Evolutionary conservation across 2,797 vertebrate genomes (phyloP), one percentile per base, ranked within the genome.

Genomic region (Arctocebus calabarensis): DNA sequence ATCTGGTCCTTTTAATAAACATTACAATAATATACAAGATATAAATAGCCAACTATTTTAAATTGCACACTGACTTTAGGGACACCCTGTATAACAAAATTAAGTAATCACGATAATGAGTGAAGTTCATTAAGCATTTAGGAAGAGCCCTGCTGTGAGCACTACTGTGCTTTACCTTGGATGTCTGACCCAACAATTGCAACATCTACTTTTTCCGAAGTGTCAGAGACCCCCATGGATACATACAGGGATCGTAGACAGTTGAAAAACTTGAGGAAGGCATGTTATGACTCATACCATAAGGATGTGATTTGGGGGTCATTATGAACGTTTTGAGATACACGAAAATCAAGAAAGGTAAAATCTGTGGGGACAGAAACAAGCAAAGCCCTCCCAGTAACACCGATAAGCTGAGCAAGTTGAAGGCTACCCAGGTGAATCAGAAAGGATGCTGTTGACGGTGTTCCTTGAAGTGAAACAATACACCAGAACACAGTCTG

Each of bases 201-300:
- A 32, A 27, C 16, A 25, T 22, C 32, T 37, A 3, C 0, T 27
- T 29, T 79, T 37, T 9, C 12, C 16, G 4, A 48, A 2, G 7
- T 7, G 9, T 14, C 0, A 2, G 55, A 57, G 17, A 52, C 13
- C 23, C 34, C 8, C 3, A 2, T 20, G 2, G 4, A 9, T 7
- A 68, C 8, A n/a, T 17, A 23, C 43, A n/a, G 57, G 27, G 32
- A 75, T 29, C 70, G 16, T 10, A 40, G 73, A 45, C n/a, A 12
- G 78, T 5, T 14, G 19, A 23, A 17, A 78, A 3, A n/a, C 34
- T 1, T 17, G 64, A 66, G 32, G 64, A 66, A 66, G 9, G 20
- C 70, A 40, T 14, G 22, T 10, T 29, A 32, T 25, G 34, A 62
- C 43, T 22, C 10, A 0, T 1, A 1, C 29, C 45, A 32, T 9